Base-by-base conservation (phyloP, 2,113 vertebrate genomes). In the Rhynchomys soricoides region DNA sequence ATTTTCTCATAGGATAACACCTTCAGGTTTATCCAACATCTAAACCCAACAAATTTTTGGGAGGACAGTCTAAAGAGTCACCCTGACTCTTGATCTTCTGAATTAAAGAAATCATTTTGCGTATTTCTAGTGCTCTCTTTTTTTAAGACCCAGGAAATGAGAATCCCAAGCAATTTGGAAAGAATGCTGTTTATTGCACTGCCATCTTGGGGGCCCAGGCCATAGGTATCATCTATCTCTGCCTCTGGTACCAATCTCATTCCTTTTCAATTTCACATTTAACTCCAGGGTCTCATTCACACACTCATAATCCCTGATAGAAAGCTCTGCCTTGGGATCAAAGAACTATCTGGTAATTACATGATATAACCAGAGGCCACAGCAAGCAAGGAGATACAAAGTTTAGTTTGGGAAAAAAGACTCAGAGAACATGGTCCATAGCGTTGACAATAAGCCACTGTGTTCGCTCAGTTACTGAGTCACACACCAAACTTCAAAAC, bases 401-500 rank as follows among this genome's bases (percentile, higher is more conserved):
- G n/a, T 68, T 77, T 22, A 71, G 45, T 8, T 82, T 64, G 48
- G 96, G 15, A 71, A 79, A 95, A 95, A 96, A 96, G 88, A 24
- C 26, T 68, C 68, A 52, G 94, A 62, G 50, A 92, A 86, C 73
- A 74, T 0, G 70, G 74, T 45, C 85, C 89, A 89, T 29, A 89
- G 87, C 86, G 64, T 2, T 81, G 57, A 95, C 3, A 29, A 64
- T 70, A 75, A 98, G 91, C 40, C 40, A 62, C 31, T n/a, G 22
- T 59, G 87, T 95, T 96, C 95, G 74, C 78, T 78, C 9, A 26
- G 82, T 40, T 66, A 21, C 64, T 50, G 81, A 95, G 94, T 97
- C 93, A 95, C 93, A 95, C 95, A 97, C 62, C 78, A 77, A 37
- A 6, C 1, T 96, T 85, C 82, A 34, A 79, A 95, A 97, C 62